These are phyloP conservation scores for Darevskia mixta DNA, from an alignment of 2,797 vertebrate species.

Conservation along the genomic window DNA sequence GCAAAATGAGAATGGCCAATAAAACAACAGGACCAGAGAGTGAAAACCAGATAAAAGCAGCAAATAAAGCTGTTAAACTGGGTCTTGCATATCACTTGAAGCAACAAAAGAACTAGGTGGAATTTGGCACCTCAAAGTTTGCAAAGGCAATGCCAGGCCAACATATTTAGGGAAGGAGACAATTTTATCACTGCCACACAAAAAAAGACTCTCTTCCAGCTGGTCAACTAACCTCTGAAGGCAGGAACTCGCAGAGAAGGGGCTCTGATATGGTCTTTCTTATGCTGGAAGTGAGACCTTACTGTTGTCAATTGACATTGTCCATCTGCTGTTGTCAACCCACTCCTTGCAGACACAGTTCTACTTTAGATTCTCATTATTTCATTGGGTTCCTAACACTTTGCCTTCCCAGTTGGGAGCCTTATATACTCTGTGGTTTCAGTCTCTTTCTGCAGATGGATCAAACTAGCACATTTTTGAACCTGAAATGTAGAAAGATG, in stretches of 20 bases:
- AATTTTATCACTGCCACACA: background rate
- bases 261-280: background rate
- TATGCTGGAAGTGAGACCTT: background rate
- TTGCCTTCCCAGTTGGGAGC: background rate
- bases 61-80: background rate
- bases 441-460: background rate
- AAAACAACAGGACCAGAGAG: background rate
- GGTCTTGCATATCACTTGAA: background rate
- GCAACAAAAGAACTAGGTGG: background rate
- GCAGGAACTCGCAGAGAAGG: background rate
- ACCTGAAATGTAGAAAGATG: background rate
- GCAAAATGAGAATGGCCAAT: background rate
- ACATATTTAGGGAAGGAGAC: background rate
- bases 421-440: background rate
- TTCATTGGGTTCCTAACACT: background rate
- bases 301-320: background rate
- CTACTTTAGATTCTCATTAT: background rate
- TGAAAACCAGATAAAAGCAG: background rate
- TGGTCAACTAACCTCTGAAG: background rate
- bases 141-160: background rate
- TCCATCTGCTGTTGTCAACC: background rate
- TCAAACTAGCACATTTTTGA: background rate
- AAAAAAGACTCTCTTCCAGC: background rate
- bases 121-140: background rate
- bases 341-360: background rate